phyloP scores from a whole-genome alignment of 2,113 vertebrate species.

The Formicarius rufipectus region DNA sequence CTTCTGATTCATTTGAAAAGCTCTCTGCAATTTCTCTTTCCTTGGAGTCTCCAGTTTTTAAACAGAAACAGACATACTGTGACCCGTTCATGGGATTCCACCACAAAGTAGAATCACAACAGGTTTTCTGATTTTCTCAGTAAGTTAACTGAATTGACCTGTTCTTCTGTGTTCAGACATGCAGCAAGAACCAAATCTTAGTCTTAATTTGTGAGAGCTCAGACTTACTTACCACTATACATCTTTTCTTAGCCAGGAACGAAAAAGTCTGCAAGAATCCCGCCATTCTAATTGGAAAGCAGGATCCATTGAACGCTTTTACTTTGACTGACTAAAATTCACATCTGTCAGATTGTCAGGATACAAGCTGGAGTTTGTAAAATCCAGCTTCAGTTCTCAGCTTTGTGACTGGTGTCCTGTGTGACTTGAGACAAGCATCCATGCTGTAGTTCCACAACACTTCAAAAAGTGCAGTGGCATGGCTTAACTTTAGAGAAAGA shows the following conservation, averaged over 20 bases:
- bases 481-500: not conserved
- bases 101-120: not conserved
- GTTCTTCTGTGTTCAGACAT: not conserved
- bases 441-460: not conserved
- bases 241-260: not conserved
- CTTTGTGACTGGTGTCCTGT: not conserved
- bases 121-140: not conserved
- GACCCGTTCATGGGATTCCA: not conserved
- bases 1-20: not conserved
- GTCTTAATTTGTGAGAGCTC: not conserved
- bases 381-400: not conserved
- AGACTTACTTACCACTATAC: not conserved
- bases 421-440: not conserved
- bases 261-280: not conserved
- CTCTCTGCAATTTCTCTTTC: not conserved
- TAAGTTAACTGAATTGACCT: not conserved
- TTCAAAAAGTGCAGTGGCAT: not conserved
- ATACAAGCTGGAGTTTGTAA: not conserved
- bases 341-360: not conserved
- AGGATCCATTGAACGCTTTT: not conserved
- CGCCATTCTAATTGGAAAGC: not conserved
- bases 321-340: not conserved
- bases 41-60: not conserved
- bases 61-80: not conserved
- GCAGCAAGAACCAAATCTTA: not conserved